Base-by-base conservation (phyloP, 2,797 vertebrate genomes). In the Oreochromis mossambicus region DNA sequence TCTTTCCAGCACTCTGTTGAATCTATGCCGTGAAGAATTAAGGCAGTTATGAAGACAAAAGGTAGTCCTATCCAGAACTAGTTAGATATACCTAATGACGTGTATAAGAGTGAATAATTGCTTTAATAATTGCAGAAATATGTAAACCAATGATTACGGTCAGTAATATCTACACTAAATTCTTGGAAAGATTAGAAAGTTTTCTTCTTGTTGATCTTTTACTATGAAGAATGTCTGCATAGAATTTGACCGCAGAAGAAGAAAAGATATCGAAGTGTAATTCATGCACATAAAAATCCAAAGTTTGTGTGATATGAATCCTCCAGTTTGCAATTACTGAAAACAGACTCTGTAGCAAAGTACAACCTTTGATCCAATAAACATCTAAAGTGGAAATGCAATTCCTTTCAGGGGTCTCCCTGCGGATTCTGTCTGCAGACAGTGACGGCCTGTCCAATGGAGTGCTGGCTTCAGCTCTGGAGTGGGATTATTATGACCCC, bases 401-500 rank as follows among this genome's bases (percentile, higher is more conserved):
- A 7, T 50, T 29, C 79, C 70, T 79, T 92, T 9, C 91, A 97
- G 97, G 97, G 13, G 92, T 97, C 51, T 97, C 97, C 12, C 88
- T 97, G 85, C 93, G 96, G 84, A 97, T 97, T 83, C 82, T 97
- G 83, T 97, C 97, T 1, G 96, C 95, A 8, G 97, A 97, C 92
- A 97, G 96, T 2, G 97, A 97, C 8, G 94, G 94, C 34, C 90
- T 96, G 77, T 94, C 94, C 13, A 96, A 92, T 32, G 94, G 94
- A 3, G 79, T 91, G 1, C 82, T 80, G 66, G 3, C 89, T 1
- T 96, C 96, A 0, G 92, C 58, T 8, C 82, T 97, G 88, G 96
- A 96, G 87, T 96, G 97, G 97, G 95, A 96, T 80, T 97, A 97
- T 77, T 97, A 97, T 1, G 96, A 97, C 91, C 97, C 97, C 2